Evolutionary conservation across 1,140 invertebrate species (phyloP).

Genomic region (Notospermus geniculatus): DNA sequence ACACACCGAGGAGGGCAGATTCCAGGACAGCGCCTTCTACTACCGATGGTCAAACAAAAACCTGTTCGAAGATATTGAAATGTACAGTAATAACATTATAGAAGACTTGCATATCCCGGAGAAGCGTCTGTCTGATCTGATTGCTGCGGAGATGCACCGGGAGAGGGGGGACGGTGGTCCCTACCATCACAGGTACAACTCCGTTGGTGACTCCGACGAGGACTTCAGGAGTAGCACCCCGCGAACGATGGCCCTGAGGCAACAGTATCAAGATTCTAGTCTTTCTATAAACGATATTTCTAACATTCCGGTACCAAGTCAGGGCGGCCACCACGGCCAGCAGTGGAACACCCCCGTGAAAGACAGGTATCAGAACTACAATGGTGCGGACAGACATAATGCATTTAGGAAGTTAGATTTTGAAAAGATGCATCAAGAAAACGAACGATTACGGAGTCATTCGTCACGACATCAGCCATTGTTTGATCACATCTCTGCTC

Average conservation of each 20-base stretch:
- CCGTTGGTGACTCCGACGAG: too few species aligned
- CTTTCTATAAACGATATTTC: background rate
- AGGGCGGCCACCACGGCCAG: background rate
- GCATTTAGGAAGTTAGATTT: conserved; percentile 9
- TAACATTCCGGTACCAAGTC: background rate
- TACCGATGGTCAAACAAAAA: conserved; percentile 43
- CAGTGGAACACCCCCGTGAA: background rate
- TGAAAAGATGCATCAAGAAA: conserved; percentile 1
- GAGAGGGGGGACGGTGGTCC: background rate
- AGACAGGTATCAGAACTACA: background rate
- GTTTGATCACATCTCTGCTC: conserved; percentile 15
- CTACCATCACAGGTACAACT: too few species aligned
- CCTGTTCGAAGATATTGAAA: background rate
- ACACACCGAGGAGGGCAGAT: conserved; percentile 24
- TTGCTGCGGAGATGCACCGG: background rate
- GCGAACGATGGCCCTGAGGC: background rate
- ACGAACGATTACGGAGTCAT: background rate
- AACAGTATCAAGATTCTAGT: background rate
- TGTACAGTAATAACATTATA: background rate
- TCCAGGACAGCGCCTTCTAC: conserved; percentile 46
- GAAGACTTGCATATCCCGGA: background rate
- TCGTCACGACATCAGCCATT: background rate
- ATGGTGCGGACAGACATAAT: background rate
- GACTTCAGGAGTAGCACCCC: conserved; percentile 5
- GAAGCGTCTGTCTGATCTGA: background rate